Evolutionary conservation across 1,140 invertebrate genomes (phyloP).

Genomic region (Muscidifurax raptorellus): DNA sequence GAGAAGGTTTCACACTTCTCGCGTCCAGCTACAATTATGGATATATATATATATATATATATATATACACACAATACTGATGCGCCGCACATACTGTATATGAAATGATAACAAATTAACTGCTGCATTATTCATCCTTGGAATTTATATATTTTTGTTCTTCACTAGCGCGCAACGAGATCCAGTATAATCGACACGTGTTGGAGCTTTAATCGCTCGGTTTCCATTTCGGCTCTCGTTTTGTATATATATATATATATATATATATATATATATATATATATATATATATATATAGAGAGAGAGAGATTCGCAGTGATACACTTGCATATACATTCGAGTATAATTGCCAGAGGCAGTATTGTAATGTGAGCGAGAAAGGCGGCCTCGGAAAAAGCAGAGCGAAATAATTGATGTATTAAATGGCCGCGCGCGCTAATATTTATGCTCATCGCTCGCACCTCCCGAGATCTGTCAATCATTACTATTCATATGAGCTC

Average conservation of each 20-base stretch:
- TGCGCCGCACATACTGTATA: too few relatives aligned
- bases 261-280: neutral
- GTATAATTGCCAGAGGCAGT: neutral
- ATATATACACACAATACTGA: too few relatives aligned
- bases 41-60: neutral
- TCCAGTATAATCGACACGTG: slow-evolving; percentile 14
- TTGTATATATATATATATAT: neutral
- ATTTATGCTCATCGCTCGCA: neutral
- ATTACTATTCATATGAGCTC: slow-evolving; percentile 25
- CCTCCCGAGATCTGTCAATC: neutral
- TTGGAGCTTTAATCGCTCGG: neutral
- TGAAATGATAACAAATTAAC: slow-evolving; percentile 30
- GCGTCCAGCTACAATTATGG: neutral
- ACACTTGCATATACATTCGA: neutral
- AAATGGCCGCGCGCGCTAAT: neutral
- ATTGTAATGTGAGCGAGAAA: neutral
- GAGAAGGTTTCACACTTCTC: neutral
- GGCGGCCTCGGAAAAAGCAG: slow-evolving; percentile 1
- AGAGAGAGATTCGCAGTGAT: neutral
- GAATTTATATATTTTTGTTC: neutral
- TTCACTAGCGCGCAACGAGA: too few relatives aligned
- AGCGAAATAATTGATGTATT: slow-evolving; percentile 32
- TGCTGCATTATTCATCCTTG: slow-evolving; percentile 31
- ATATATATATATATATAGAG: neutral
- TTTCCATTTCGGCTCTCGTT: slow-evolving; percentile 25